Evolutionary conservation across 2,888 invertebrate species (phyloP).

Genomic region (Mythimna albipuncta): DNA sequence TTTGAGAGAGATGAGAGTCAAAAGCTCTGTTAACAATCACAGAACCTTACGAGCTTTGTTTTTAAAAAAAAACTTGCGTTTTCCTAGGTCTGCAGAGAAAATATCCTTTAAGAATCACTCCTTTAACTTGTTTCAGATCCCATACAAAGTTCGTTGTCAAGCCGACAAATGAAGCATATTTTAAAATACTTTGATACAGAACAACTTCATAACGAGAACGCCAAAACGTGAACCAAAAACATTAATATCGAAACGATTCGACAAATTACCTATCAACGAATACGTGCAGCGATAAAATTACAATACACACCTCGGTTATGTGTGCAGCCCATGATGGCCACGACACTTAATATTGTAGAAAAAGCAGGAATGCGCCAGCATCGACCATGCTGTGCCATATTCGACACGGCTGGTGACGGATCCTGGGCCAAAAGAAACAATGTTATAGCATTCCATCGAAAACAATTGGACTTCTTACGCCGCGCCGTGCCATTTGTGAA

Average conservation of each 20-base stretch:
- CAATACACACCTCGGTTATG: constrained; percentile 61
- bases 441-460: constrained; percentile 75
- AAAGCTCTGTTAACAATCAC: no score
- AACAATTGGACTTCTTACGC: constrained; percentile 71
- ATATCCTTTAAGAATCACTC: not conserved
- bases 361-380: constrained; percentile 66
- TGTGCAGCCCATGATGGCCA: constrained; percentile 47
- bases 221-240: constrained; percentile 44
- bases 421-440: constrained; percentile 57
- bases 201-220: constrained; percentile 51
- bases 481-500: constrained; percentile 53
- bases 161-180: not conserved
- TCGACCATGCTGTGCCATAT: constrained; percentile 68
- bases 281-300: constrained; percentile 61
- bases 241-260: constrained; percentile 50
- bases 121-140: not conserved
- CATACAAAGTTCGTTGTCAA: not conserved
- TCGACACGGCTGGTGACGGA: constrained; percentile 78
- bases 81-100: not conserved
- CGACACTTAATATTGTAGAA: constrained; percentile 55
- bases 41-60: not conserved
- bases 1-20: no score
- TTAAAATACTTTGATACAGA: constrained; percentile 33
- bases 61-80: not conserved
- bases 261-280: constrained; percentile 61